phyloP scores from a whole-genome alignment of 2,797 vertebrate species.

The Pseudomugil tenellus region DNA sequence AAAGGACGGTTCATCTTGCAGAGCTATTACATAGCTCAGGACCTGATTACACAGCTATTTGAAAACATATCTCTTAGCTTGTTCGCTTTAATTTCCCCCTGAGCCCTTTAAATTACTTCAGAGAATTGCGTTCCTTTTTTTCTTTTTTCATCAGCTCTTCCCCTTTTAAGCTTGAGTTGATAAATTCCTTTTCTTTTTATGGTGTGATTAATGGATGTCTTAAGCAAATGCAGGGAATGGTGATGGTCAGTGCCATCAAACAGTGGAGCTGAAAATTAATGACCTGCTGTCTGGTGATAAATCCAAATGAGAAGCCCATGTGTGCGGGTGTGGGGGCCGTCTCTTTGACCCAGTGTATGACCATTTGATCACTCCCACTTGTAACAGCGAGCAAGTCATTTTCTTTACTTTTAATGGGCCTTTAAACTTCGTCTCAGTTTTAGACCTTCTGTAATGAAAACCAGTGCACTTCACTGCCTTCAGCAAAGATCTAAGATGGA shows the following conservation, averaged over 20 bases:
- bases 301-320: conserved; percentile 57
- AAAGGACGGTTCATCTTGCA: conserved; percentile 71
- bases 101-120: conserved; percentile 76
- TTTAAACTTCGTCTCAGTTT: conserved; percentile 39
- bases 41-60: conserved; percentile 78
- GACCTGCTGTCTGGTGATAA: conserved; percentile 62
- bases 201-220: conserved; percentile 71
- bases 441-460: conserved; percentile 34
- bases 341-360: conserved; percentile 44
- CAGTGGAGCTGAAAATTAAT: conserved; percentile 62
- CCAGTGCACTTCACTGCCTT: conserved; percentile 11
- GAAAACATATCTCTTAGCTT: conserved; percentile 75
- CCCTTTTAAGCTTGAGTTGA: conserved; percentile 49
- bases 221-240: conserved; percentile 62
- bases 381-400: conserved; percentile 30
- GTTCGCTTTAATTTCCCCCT: conserved; percentile 77
- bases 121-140: conserved; percentile 52
- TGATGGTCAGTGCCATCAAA: conserved; percentile 70
- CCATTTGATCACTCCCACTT: conserved; percentile 53
- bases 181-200: conserved; percentile 69
- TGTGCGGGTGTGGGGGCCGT: conserved; percentile 19
- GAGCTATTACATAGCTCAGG: conserved; percentile 71
- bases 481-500: conserved; percentile 2
- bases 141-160: conserved; percentile 22
- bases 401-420: conserved; percentile 37